Conservation (phyloP, 2,113 vertebrate genomes). For the Acrocephalus arundinaceus region DNA sequence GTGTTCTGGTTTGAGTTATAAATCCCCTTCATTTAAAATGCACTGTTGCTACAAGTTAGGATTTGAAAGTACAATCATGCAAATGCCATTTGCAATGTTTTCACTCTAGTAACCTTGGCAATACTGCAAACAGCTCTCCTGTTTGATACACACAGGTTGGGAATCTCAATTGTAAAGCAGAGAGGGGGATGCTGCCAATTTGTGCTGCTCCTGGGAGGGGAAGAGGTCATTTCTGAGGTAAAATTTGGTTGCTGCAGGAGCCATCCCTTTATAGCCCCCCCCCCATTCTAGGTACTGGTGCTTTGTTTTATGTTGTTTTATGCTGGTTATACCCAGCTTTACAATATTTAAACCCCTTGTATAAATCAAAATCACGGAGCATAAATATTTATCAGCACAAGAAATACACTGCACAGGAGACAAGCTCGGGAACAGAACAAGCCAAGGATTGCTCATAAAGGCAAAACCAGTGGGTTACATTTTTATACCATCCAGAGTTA, state of each 20-base stretch:
- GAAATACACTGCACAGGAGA: slow-evolving; percentile 47
- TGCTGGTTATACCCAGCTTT: neutral
- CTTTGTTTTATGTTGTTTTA: slow-evolving; percentile 36
- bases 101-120: slow-evolving; percentile 70
- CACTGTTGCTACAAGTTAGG: slow-evolving; percentile 69
- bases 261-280: neutral
- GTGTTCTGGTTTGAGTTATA: slow-evolving; percentile 66
- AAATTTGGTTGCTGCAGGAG: neutral
- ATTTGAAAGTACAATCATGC: slow-evolving; percentile 70
- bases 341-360: slow-evolving; percentile 51
- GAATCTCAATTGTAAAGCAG: slow-evolving; percentile 24
- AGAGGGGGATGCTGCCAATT: neutral
- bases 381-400: slow-evolving; percentile 69
- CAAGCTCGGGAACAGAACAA: neutral
- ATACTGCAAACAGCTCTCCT: slow-evolving; percentile 65
- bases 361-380: slow-evolving; percentile 52
- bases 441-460: slow-evolving; percentile 34
- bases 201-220: neutral
- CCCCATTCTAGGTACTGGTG: neutral
- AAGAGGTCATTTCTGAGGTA: neutral
- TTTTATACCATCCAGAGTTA: neutral
- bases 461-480: neutral
- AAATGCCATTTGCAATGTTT: slow-evolving; percentile 69
- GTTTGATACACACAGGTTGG: slow-evolving; percentile 55
- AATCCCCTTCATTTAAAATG: slow-evolving; percentile 71